Conservation (phyloP, 2,888 invertebrate species). For the Bembecia ichneumoniformis region DNA sequence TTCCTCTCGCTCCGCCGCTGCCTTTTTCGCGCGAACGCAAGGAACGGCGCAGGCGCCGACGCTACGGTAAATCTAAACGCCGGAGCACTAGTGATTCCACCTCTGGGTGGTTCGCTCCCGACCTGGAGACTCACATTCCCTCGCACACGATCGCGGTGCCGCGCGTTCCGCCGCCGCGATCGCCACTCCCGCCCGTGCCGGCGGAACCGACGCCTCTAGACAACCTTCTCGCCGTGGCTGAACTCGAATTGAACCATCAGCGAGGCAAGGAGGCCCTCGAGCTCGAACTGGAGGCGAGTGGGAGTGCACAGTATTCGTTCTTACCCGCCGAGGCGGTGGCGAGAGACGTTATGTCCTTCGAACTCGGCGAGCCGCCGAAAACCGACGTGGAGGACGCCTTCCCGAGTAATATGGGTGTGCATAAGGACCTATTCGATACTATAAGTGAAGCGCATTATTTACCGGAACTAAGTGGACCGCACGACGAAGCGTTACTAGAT, state of each 20-base stretch:
- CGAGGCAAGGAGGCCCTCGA: constrained; percentile 43
- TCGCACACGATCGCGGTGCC: constrained; percentile 74
- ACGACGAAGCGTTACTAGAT: constrained; percentile 71
- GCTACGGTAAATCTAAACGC: constrained; percentile 8
- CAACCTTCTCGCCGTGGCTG: constrained; percentile 75
- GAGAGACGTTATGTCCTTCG: constrained; percentile 56
- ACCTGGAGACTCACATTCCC: constrained; percentile 75
- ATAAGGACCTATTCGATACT: constrained; percentile 62
- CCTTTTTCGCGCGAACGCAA: constrained; percentile 16
- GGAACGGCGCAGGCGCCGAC: constrained; percentile 26
- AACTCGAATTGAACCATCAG: constrained; percentile 76
- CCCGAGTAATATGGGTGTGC: constrained; percentile 42
- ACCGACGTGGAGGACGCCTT: constrained; percentile 48
- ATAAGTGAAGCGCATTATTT: constrained; percentile 64
- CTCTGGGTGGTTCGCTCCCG: constrained; percentile 50
- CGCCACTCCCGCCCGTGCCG: constrained; percentile 25
- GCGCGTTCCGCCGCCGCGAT: constrained; percentile 27
- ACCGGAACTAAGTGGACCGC: constrained; percentile 54
- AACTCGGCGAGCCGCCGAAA: constrained; percentile 44
- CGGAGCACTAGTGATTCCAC: constrained; percentile 1
- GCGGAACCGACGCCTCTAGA: constrained; percentile 71
- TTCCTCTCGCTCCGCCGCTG: constrained; percentile 31
- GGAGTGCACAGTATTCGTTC: constrained; percentile 37
- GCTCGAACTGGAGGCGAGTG: constrained; percentile 22
- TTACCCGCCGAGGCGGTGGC: constrained; percentile 48